Evolutionary conservation across 2,797 vertebrate genomes (phyloP), one percentile per base, ranked within the genome.

Genomic region (Aphelocoma californica): DNA sequence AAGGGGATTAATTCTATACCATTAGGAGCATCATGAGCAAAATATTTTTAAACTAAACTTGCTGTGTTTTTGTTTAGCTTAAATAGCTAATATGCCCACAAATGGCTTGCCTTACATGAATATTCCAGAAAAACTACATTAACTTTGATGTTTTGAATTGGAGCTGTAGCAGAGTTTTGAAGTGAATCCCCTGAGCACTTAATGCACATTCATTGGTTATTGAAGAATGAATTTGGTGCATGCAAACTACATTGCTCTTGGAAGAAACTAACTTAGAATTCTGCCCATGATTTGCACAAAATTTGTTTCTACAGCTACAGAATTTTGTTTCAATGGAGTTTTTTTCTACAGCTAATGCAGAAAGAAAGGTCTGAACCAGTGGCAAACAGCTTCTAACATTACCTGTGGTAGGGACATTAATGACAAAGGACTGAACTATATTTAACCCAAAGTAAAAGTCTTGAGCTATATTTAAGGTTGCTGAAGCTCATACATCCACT

Each of bases 11-110:
- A 40, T 75, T 40, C 4, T 44, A 23, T 16, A 79, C 38, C 44
- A 69, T 60, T 45, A 78, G 4, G 7, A 92, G 71, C 15, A 86
- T 51, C 28, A 62, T 3, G 10, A 18, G 23, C 4, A 62, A 87
- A 75, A 38, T 54, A 89, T 51, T 87, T 81, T 79, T 25, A 69
- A 91, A 81, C 13, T 40, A 48, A 83, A 78, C 47, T 67, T 56
- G 32, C 21, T 48, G 5, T 58, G 12, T 21, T 81, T 91, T 54
- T 71, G 77, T 95, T 78, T 40, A 80, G 14, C 34, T 71, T 70
- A 50, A 42, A 92, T 28, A 92, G 71, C n/a, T 78, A 75, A 72
- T 77, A 92, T n/a, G 20, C 29, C 87, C 38, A 94, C 20, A 83
- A 88, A 93, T 45, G 19, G 36, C 54, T 93, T 87, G 61, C 60